Base-by-base conservation (phyloP, 1,140 invertebrate species). In the Pogonomyrmex barbatus region DNA sequence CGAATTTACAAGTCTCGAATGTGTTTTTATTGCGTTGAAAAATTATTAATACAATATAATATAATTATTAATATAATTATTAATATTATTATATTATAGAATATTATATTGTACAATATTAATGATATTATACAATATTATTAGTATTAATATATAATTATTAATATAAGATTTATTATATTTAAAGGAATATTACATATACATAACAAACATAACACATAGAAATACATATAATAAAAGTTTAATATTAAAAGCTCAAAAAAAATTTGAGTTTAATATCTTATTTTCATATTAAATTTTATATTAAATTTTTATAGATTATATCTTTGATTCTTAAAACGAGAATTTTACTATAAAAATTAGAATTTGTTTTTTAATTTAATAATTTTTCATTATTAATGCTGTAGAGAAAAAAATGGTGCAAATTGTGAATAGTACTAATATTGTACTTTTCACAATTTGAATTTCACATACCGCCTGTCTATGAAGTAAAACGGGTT, bases 401-500 rank as follows among this genome's bases (percentile, higher is more conserved):
- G n/a, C 4, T 81, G 2, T 24, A 42, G 36, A 42, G 33, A 67
- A 68, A 8, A 8, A 14, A 1, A 42, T 52, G 30, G 4, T 47
- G 24, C 47, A 17, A 77, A 45, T 36, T 63, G 17, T 39, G 24
- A 54, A 33, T 36, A 58, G 24, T 12, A 24, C 24, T 24, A 24
- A 4, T 33, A n/a, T 1, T 24, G 45, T 70, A 8, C 24, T 30
- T 42, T 56, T 8, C 39, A 2, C 36, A 42, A 39, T 33, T 81
- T 67, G 17, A 2, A 63, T 33, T 52, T 54, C 10, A 14, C 39
- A 30, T 36, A 73, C 79, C 79, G 54, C 9, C 30, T 36, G 4
- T 12, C 79, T 17, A 6, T 42, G n/a, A 82, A 2, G 79, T 60
- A 82, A 10, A 24, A 82, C 67, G 67, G 79, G 67, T 73, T 24